Evolutionary conservation across 1,140 invertebrate species (phyloP).

Genomic region (Arctopsyche grandis): DNA sequence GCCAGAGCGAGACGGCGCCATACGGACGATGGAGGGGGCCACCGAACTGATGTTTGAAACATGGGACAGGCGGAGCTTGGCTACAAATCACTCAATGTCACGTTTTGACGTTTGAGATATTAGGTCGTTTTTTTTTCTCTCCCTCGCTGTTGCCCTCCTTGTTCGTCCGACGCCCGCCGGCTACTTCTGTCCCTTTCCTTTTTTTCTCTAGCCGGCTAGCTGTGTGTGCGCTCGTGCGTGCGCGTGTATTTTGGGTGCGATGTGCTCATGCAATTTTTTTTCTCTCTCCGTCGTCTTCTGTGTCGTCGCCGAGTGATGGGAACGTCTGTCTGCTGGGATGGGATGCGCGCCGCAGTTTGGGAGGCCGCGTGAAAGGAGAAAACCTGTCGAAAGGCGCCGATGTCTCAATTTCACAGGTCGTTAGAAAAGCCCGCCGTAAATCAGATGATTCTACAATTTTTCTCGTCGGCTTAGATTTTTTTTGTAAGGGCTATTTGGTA

Average conservation of each 20-base stretch:
- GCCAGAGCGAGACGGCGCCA: constrained; percentile 52
- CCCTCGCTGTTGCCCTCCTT: constrained; percentile 57
- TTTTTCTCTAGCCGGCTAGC: not conserved
- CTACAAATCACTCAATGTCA: constrained; percentile 69
- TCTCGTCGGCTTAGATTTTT: no score
- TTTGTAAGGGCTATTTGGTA: no score
- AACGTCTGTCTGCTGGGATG: not conserved
- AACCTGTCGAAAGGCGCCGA: not conserved
- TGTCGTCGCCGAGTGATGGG: constrained; percentile 18
- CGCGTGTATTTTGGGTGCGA: constrained; percentile 32
- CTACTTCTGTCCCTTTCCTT: not conserved
- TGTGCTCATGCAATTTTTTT: constrained; percentile 48
- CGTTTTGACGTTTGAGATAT: constrained; percentile 69
- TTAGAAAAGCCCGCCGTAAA: no score
- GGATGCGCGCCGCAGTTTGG: not conserved
- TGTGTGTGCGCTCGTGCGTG: not conserved
- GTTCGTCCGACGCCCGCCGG: constrained; percentile 35
- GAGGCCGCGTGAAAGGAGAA: not conserved
- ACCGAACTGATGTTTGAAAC: constrained; percentile 68
- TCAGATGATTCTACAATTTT: no score
- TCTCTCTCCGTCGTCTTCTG: not conserved
- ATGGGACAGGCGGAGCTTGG: constrained; percentile 68
- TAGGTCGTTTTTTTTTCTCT: constrained; percentile 66
- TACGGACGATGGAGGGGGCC: constrained; percentile 56
- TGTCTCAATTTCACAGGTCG: no score